These are phyloP conservation scores for Plectus sambesii DNA, from an alignment of 1,140 invertebrate genomes.

Conservation along the genomic window DNA sequence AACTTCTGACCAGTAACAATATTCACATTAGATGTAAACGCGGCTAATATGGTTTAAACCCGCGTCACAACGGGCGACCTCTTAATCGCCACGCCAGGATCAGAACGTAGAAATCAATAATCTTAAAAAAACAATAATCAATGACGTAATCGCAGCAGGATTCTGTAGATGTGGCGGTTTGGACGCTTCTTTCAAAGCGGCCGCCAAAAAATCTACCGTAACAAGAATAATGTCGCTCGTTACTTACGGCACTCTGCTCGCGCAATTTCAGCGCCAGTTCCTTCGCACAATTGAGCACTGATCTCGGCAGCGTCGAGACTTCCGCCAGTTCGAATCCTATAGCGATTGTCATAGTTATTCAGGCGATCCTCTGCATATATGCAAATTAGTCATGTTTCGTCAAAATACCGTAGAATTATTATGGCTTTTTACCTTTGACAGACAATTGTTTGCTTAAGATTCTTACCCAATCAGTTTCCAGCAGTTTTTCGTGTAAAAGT, in stretches of 20 bases:
- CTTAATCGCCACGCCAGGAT: no score
- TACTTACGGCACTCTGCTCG: slow-evolving; percentile 6
- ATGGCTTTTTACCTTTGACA: background rate
- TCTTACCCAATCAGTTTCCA: background rate
- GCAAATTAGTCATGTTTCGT: background rate
- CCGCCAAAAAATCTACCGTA: no score
- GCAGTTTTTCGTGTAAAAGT: slow-evolving; percentile 8
- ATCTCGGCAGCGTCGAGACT: slow-evolving; percentile 19
- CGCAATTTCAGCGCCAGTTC: slow-evolving; percentile 13
- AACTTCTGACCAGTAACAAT: no score
- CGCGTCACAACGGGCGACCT: no score
- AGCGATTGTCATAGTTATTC: slow-evolving; percentile 6
- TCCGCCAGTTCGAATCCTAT: slow-evolving; percentile 23
- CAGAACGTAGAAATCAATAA: no score
- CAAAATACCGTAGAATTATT: background rate
- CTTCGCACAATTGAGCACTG: slow-evolving; percentile 17
- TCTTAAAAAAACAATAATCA: no score
- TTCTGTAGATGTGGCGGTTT: no score
- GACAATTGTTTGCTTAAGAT: background rate
- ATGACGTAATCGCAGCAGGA: no score
- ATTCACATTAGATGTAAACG: no score
- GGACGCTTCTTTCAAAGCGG: no score
- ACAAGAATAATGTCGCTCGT: no score
- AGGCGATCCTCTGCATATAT: background rate
- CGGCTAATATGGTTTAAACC: no score